These are phyloP conservation scores for Microdon myrmicae DNA, from an alignment of 2,888 invertebrate genomes.

Conservation along the genomic window DNA sequence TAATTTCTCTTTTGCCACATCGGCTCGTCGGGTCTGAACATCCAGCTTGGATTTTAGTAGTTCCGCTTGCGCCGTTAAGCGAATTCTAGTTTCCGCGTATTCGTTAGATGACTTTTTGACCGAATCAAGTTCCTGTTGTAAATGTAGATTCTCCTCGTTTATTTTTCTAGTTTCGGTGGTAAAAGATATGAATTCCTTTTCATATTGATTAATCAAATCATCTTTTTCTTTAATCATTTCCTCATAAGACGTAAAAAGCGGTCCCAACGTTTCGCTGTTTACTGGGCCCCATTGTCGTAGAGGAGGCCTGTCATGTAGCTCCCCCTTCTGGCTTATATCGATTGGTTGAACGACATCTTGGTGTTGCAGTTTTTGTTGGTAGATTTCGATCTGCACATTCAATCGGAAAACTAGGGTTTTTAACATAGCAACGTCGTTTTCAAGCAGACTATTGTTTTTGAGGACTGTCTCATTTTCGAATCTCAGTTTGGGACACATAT, in stretches of 20 bases:
- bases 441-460: slow-evolving; percentile 71
- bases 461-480: slow-evolving; percentile 52
- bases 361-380: slow-evolving; percentile 76
- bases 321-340: slow-evolving; percentile 53
- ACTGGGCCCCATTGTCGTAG: slow-evolving; percentile 52
- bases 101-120: slow-evolving; percentile 67
- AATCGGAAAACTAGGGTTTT: slow-evolving; percentile 82
- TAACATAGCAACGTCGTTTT: slow-evolving; percentile 77
- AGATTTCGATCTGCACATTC: slow-evolving; percentile 80
- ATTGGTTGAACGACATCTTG: slow-evolving; percentile 11
- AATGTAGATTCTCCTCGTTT: slow-evolving; percentile 75
- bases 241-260: slow-evolving; percentile 81
- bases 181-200: slow-evolving; percentile 76
- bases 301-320: slow-evolving; percentile 1
- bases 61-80: slow-evolving; percentile 63
- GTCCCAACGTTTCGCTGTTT: slow-evolving; percentile 68
- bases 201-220: slow-evolving; percentile 76
- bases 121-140: slow-evolving; percentile 70
- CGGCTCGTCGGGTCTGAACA: slow-evolving; percentile 71
- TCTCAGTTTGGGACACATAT: slow-evolving; percentile 58
- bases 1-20: slow-evolving; percentile 77
- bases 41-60: slow-evolving; percentile 65
- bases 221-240: slow-evolving; percentile 82
- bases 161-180: slow-evolving; percentile 78
- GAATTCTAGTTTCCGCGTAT: slow-evolving; percentile 65